Evolutionary conservation across 1,140 invertebrate genomes (phyloP).

Genomic region (Nixonia krombeini): DNA sequence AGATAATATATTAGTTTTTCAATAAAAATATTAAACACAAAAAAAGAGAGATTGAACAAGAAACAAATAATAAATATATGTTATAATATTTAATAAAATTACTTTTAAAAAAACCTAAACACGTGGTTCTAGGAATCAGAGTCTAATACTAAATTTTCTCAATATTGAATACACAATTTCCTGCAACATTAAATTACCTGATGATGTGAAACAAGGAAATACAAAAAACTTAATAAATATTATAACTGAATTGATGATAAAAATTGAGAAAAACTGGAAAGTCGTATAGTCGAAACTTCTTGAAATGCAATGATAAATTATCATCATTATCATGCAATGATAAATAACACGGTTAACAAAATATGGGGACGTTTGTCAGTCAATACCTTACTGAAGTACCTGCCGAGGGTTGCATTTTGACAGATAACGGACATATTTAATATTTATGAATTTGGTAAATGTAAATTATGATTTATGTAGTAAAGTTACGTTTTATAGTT

Average conservation of each 20-base stretch:
- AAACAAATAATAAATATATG: no score
- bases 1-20: no score
- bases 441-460: not conserved
- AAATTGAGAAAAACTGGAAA: no score
- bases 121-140: not conserved
- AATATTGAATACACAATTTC: no score
- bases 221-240: no score
- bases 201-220: no score
- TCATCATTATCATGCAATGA: slow-evolving; percentile 53
- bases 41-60: no score
- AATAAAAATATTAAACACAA: no score
- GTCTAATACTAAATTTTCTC: slow-evolving; percentile 2
- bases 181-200: no score
- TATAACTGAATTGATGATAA: no score
- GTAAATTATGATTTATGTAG: not conserved
- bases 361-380: slow-evolving; percentile 32
- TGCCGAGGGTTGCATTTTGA: slow-evolving; percentile 59
- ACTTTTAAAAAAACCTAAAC: not conserved
- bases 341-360: slow-evolving; percentile 44
- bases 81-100: not conserved
- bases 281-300: no score
- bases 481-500: not conserved
- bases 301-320: no score
- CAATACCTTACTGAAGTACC: slow-evolving; percentile 60
- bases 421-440: slow-evolving; percentile 49